A percentile compares a stretch with the other conserved stretches of the same genome.
Evolutionary conservation across 2,888 invertebrate species (phyloP).

Genomic region (Erebia epiphron): DNA sequence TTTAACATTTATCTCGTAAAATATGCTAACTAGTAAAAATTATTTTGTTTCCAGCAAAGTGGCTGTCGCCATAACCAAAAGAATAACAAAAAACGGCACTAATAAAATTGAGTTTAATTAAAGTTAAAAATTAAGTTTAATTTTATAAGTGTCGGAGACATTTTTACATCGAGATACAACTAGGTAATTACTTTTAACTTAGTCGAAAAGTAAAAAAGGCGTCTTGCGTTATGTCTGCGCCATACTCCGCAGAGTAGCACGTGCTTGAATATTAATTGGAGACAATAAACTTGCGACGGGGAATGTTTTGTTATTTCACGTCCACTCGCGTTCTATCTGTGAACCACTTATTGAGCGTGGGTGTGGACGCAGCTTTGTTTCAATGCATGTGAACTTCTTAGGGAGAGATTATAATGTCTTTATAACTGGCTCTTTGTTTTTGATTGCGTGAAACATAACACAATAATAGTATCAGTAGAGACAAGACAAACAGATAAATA

Average conservation of each 20-base stretch:
- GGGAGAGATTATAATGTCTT: constrained; percentile 15
- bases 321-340: constrained; percentile 35
- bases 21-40: too few relatives aligned
- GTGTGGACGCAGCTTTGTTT: constrained; percentile 44
- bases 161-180: not conserved
- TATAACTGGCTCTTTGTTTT: not conserved
- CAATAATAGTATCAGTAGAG: too few relatives aligned
- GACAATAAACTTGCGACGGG: constrained; percentile 54
- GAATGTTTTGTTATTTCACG: constrained; percentile 36
- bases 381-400: constrained; percentile 24
- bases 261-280: constrained; percentile 67
- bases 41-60: too few relatives aligned
- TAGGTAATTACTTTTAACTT: too few relatives aligned
- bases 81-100: too few relatives aligned
- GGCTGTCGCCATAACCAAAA: too few relatives aligned
- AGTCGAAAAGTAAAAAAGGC: not conserved
- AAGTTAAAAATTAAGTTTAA: too few relatives aligned
- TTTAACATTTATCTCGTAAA: too few relatives aligned
- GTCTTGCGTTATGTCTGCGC: constrained; percentile 30
- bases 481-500: too few relatives aligned
- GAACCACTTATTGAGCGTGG: constrained; percentile 48
- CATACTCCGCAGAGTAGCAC: constrained; percentile 53
- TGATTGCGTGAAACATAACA: not conserved
- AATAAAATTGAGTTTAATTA: too few relatives aligned
- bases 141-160: too few relatives aligned